These are phyloP conservation scores for Conopomorpha cramerella DNA, from an alignment of 1,140 invertebrate species.

Conservation along the genomic window DNA sequence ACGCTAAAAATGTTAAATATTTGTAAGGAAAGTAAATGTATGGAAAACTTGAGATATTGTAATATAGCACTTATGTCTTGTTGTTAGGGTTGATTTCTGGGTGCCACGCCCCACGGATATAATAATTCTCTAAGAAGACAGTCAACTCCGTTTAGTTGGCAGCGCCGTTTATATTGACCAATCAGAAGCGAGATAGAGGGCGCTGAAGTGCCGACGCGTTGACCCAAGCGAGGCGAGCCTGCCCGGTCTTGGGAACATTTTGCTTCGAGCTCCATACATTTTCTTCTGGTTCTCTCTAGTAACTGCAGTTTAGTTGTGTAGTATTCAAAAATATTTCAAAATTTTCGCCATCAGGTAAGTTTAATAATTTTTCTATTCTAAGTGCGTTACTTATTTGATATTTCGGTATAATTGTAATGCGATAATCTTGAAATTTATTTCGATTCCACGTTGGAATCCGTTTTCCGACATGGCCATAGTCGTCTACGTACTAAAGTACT, in stretches of 20 bases:
- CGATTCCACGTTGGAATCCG: constrained; percentile 59
- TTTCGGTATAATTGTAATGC: constrained; percentile 26
- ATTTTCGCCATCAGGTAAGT: constrained; percentile 61
- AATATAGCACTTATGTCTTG: constrained; percentile 13
- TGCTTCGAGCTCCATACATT: constrained; percentile 62
- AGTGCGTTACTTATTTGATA: too few species aligned
- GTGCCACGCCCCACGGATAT: constrained; percentile 47
- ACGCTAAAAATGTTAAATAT: too few species aligned
- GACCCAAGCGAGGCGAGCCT: constrained; percentile 51
- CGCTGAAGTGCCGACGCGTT: constrained; percentile 52
- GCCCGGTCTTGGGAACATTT: constrained; percentile 53
- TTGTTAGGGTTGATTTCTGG: constrained; percentile 3
- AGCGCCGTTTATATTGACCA: constrained; percentile 24
- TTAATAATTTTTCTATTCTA: constrained; percentile 41
- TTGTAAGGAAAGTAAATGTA: constrained; percentile 36
- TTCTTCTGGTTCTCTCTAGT: constrained; percentile 59
- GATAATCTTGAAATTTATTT: constrained; percentile 31
- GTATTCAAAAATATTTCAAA: constrained; percentile 59
- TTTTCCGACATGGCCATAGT: constrained; percentile 59
- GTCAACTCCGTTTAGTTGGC: constrained; percentile 30
- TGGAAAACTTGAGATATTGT: constrained; percentile 6
- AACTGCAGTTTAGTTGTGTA: constrained; percentile 58
- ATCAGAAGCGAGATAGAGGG: constrained; percentile 39
- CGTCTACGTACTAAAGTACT: constrained; percentile 50
- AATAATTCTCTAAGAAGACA: too few species aligned